Percentiles rank a stretch among this genome's conserved stretches.
These are phyloP conservation scores for Pterostichus niger DNA, from an alignment of 2,888 invertebrate species.

Conservation along the genomic window DNA sequence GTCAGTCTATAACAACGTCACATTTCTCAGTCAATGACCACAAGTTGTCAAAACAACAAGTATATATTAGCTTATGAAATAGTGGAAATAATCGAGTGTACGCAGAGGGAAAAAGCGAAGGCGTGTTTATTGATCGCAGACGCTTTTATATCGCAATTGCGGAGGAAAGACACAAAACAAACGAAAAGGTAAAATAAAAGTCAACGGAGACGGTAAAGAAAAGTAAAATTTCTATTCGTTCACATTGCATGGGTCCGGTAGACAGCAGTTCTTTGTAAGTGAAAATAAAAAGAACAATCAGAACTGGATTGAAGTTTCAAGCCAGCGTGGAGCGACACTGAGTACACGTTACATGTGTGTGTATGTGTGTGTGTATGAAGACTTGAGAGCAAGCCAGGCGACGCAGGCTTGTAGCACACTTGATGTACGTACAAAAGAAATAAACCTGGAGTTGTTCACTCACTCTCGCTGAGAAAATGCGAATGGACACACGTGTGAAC, in stretches of 20 bases:
- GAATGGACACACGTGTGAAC: constrained; percentile 39
- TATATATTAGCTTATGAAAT: constrained; percentile 10
- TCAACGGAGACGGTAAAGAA: constrained; percentile 45
- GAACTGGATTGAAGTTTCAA: constrained; percentile 58
- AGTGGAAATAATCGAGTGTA: neutral
- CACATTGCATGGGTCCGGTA: constrained; percentile 16
- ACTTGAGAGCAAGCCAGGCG: constrained; percentile 6
- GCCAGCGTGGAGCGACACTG: constrained; percentile 9
- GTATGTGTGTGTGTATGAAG: constrained; percentile 44
- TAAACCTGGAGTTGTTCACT: constrained; percentile 45
- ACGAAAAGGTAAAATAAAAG: constrained; percentile 53
- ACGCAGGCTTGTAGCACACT: constrained; percentile 32
- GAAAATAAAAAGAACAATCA: constrained; percentile 62
- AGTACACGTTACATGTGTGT: constrained; percentile 36
- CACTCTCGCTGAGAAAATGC: constrained; percentile 1
- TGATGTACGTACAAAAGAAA: constrained; percentile 53
- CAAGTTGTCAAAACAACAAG: constrained; percentile 11
- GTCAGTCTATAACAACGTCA: constrained; percentile 1
- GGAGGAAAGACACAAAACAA: constrained; percentile 29
- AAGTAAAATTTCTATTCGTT: constrained; percentile 51
- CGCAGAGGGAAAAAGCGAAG: neutral
- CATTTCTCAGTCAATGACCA: constrained; percentile 43
- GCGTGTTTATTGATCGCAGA: constrained; percentile 49
- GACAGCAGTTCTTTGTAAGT: constrained; percentile 56
- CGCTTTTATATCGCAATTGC: constrained; percentile 52